Percentiles rank a stretch among this genome's conserved stretches.
Evolutionary conservation across 2,888 invertebrate genomes (phyloP).

Genomic region (Taenaris catops): DNA sequence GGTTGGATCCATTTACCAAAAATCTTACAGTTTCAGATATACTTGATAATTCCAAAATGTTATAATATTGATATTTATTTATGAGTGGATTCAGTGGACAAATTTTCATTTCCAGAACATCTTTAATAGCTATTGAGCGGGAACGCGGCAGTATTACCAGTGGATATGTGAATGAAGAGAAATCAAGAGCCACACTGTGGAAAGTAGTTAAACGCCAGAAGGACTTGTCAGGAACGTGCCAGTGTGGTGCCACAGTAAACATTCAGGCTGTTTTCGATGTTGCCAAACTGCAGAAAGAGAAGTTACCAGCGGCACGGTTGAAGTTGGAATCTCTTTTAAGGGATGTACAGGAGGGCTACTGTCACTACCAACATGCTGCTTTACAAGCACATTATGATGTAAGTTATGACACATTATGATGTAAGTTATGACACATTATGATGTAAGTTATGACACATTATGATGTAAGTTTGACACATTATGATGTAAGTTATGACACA

Average conservation of each 20-base stretch:
- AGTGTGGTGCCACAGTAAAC: slow-evolving; percentile 42
- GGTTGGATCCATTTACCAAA: too few relatives aligned
- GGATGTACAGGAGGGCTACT: slow-evolving; percentile 61
- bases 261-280: slow-evolving; percentile 44
- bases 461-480: too few relatives aligned
- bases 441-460: too few relatives aligned
- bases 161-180: slow-evolving; percentile 49
- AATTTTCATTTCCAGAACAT: slow-evolving; percentile 55
- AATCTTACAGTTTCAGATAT: too few relatives aligned
- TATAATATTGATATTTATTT: too few relatives aligned
- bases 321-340: slow-evolving; percentile 46
- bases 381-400: slow-evolving; percentile 62
- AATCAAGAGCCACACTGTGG: slow-evolving; percentile 45
- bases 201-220: slow-evolving; percentile 43
- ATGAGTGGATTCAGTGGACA: too few relatives aligned
- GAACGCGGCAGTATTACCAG: slow-evolving; percentile 41
- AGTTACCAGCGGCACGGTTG: slow-evolving; percentile 49
- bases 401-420: too few relatives aligned
- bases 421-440: too few relatives aligned
- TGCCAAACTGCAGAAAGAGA: slow-evolving; percentile 48
- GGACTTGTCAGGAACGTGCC: slow-evolving; percentile 38
- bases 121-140: slow-evolving; percentile 53
- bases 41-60: too few relatives aligned
- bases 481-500: too few relatives aligned
- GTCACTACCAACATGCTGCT: slow-evolving; percentile 59